Evolutionary conservation across 1,140 invertebrate genomes (phyloP).

Genomic region (Spodoptera litura): DNA sequence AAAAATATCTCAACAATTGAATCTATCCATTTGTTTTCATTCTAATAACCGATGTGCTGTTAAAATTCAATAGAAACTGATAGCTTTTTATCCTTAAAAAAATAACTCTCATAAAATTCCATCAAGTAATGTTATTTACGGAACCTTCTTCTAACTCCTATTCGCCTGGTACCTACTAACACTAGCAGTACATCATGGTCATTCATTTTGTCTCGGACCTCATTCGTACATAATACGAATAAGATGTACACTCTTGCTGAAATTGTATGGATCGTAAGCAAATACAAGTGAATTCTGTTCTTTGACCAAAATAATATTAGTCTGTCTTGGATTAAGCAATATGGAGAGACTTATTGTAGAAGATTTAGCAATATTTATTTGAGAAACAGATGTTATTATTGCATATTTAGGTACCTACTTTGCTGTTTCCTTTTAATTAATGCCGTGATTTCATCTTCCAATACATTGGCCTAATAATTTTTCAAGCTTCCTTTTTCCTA

Average conservation of each 20-base stretch:
- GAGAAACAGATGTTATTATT: too few species aligned
- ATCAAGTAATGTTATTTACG: not conserved
- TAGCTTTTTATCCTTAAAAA: too few species aligned
- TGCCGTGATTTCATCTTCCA: too few species aligned
- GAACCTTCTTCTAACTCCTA: not conserved
- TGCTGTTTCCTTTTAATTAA: too few species aligned
- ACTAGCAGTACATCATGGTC: constrained; percentile 27
- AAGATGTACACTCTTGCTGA: constrained; percentile 26
- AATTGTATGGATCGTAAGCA: constrained; percentile 29
- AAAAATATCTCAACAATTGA: too few species aligned
- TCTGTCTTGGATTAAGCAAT: constrained; percentile 22
- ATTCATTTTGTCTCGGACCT: constrained; percentile 33
- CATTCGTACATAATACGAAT: constrained; percentile 36
- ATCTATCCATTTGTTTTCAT: too few species aligned
- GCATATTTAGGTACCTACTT: too few species aligned
- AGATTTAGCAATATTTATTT: constrained; percentile 6
- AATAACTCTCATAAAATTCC: too few species aligned
- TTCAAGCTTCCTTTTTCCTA: too few species aligned
- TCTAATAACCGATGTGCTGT: too few species aligned
- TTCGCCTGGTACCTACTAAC: constrained; percentile 2
- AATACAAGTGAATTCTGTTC: constrained; percentile 32
- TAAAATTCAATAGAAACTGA: too few species aligned
- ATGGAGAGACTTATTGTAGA: not conserved
- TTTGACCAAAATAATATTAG: constrained; percentile 23
- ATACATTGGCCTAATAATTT: too few species aligned